Conservation (phyloP, 1,140 invertebrate species). For the Nautilus pompilius region DNA sequence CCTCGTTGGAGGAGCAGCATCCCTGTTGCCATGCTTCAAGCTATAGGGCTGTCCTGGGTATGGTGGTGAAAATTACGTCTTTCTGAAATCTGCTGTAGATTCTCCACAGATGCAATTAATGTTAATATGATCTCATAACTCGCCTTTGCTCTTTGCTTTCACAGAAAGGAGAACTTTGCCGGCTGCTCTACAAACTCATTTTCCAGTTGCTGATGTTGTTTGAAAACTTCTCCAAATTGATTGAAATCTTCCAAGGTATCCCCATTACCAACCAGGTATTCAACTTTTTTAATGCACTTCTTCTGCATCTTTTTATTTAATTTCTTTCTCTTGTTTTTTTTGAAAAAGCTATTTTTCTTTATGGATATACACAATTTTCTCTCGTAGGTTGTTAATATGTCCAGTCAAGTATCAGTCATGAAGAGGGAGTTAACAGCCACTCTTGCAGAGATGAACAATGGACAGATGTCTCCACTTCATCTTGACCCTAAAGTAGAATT, state of each 20-base stretch:
- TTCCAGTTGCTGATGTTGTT: slow-evolving; percentile 88
- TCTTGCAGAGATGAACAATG: slow-evolving; percentile 51
- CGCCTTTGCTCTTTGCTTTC: no score
- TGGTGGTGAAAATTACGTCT: no score
- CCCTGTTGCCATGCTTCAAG: no score
- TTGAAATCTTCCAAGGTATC: slow-evolving; percentile 63
- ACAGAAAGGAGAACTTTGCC: slow-evolving; percentile 69
- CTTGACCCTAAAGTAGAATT: slow-evolving; percentile 46
- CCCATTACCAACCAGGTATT: slow-evolving; percentile 49
- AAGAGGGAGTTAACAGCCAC: slow-evolving; percentile 46
- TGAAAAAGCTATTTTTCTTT: neutral
- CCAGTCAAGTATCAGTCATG: slow-evolving; percentile 46
- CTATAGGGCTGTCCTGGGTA: no score
- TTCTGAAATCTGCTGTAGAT: no score
- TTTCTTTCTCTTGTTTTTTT: no score
- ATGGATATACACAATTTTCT: neutral
- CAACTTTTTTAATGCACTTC: neutral
- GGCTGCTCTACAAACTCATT: slow-evolving; percentile 85
- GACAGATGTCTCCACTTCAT: slow-evolving; percentile 57
- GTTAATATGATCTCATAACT: no score
- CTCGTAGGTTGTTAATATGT: slow-evolving; percentile 49
- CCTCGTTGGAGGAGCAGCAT: no score
- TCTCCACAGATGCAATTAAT: no score
- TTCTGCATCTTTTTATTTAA: no score
- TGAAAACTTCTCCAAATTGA: slow-evolving; percentile 89